Evolutionary conservation across 2,113 vertebrate species (phyloP), one percentile per base, ranked within the genome.

Genomic region (Amphilophus citrinellus): DNA sequence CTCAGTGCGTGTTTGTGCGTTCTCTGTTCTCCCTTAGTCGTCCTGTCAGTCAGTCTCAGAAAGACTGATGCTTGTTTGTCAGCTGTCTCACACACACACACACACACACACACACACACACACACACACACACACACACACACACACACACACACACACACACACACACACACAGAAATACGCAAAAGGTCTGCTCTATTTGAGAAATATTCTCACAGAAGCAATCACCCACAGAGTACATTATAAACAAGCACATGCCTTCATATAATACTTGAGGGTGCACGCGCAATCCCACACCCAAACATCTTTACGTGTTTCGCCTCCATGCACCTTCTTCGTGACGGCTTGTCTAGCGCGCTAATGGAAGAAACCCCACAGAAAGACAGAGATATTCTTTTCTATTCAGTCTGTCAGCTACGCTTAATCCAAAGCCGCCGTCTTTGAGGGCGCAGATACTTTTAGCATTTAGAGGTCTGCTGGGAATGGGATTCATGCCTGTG

Each of bases 371-470:
- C 66, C 59, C 61, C 62, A n/a, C 76, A 84, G 79, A 86, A 57
- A 86, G 63, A 81, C 60, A 30, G 61, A 87, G 37, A 77, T 78
- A 60, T 85, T 88, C 39, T 84, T 87, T 77, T 79, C 76, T 27
- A 80, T 92, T 90, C 80, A 58, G 79, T 66, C 84, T 89, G 94
- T 94, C 93, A 91, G 82, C 50, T 84, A 5, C 57, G 44, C 86
- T 94, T 91, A 90, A 91, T 88, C 81, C 84, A 59, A 80, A 80
- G 75, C 84, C 3, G 62, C 13, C 4, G 61, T 85, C 84, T 84
- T 81, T 44, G 66, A 86, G 84, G 68, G 79, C 2, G 37, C 85
- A 15, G 88, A 88, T 76, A 87, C 86, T 77, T 91, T 83, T 11
- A 86, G 87, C 87, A 30, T 90, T 90, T 86, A 76, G 76, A 78